Evolutionary conservation across 2,888 invertebrate genomes (phyloP), one percentile per base, ranked within the genome.

Genomic region (Seladonia tumulorum): DNA sequence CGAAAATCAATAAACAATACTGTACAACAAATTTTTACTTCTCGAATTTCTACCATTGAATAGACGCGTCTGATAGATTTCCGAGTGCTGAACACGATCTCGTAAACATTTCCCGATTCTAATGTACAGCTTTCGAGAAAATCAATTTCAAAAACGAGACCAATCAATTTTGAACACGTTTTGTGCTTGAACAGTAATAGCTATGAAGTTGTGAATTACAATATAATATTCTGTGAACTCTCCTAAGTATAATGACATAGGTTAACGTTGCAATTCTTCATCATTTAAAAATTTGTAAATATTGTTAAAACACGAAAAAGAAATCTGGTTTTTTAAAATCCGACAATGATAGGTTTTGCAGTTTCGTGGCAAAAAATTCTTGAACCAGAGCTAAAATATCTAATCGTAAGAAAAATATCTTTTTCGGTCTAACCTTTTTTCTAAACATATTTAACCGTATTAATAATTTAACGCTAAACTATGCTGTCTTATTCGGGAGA

Each of bases 1-100:
- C 79, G 82, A 86, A 84, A 86, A 88, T 74, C 72, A 82, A 87
- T 68, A 85, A 81, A 81, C 63, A 82, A 78, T 29, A 63, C 63
- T 63, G 63, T 63, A 29, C 63, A 63, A 63, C 63, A 63, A 63
- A 16, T 63, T 63, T 29, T 16, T 7, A 29, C 16, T 16, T 29
- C 16, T 16, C 2, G 14, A 63, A 63, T 63, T 63, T 63, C 14
- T 29, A 16, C 25, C 1, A 29, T 63, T 14, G 16, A 29, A 7
- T 5, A 16, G 29, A 5, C 63, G 7, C 16, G 16, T 16, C 63
- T 16, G 7, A 7, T 16, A 29, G 63, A 63, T 29, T 2, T 63
- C 16, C 63, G 29, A 63, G 2, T 16, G 25, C 25, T 60, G 16
- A 60, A 29, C 7, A 29, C 16, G 14, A 63, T 29, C 29, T 63